A percentile compares a stretch with the other conserved stretches of the same genome.
These are phyloP conservation scores for Coptodon bakossiorum DNA, from an alignment of 2,113 vertebrate species.

Conservation along the genomic window DNA sequence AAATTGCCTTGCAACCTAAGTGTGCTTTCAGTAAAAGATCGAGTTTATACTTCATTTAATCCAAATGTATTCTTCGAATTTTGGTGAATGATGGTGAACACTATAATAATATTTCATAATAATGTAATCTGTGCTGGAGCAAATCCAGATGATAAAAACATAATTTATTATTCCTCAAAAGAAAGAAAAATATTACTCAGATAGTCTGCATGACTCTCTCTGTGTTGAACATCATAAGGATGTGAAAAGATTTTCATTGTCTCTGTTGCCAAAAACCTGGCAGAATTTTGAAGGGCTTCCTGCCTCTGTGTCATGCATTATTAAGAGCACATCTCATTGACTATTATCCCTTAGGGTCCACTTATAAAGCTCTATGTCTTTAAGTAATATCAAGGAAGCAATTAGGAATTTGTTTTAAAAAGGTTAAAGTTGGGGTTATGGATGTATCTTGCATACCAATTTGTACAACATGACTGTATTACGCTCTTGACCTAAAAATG, in stretches of 20 bases:
- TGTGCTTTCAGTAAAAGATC: neutral
- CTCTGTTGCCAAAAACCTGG: constrained; percentile 5
- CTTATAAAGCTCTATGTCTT: constrained; percentile 20
- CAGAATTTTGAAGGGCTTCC: constrained; percentile 14
- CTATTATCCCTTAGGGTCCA: constrained; percentile 9
- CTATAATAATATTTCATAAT: neutral
- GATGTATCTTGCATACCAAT: neutral
- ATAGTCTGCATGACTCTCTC: neutral
- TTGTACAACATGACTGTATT: neutral
- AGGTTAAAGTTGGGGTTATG: neutral
- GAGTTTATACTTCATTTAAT: neutral
- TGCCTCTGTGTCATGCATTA: constrained; percentile 31
- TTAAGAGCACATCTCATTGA: constrained; percentile 31
- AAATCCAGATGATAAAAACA: neutral
- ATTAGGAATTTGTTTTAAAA: neutral
- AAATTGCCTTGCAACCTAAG: neutral
- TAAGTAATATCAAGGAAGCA: constrained; percentile 20
- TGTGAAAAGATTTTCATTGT: neutral
- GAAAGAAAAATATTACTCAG: neutral
- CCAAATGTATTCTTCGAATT: neutral
- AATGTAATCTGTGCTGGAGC: neutral
- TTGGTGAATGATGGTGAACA: neutral
- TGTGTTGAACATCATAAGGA: neutral
- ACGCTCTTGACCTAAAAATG: neutral
- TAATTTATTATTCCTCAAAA: neutral